Percentiles rank a stretch among this genome's conserved stretches.
phyloP scores from a whole-genome alignment of 2,888 invertebrate genomes.

The Tenodera sinensis region DNA sequence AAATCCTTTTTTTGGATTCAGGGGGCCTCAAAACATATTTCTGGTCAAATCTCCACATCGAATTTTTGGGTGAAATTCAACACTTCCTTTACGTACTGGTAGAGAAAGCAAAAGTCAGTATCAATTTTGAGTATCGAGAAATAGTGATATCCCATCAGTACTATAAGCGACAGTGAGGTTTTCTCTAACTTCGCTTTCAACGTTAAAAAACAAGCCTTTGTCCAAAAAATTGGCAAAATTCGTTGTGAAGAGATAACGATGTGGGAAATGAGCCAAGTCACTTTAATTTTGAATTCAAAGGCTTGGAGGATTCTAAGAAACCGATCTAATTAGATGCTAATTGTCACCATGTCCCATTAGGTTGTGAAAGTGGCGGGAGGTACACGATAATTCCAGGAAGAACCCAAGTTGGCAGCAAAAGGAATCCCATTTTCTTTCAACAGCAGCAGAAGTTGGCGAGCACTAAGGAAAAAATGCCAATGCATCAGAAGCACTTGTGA shows the following conservation, averaged over 20 bases:
- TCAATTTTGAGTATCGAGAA: too few relatives aligned
- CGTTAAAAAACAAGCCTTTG: not conserved
- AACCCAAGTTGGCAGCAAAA: not conserved
- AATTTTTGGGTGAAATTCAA: too few relatives aligned
- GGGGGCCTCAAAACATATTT: too few relatives aligned
- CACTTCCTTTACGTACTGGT: too few relatives aligned
- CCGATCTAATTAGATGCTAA: not conserved
- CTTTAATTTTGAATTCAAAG: not conserved
- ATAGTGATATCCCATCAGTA: too few relatives aligned
- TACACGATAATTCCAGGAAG: not conserved
- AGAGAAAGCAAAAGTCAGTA: too few relatives aligned
- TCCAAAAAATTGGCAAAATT: not conserved
- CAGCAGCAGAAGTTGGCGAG: not conserved
- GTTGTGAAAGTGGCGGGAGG: not conserved
- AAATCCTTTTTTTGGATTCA: too few relatives aligned
- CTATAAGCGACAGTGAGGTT: too few relatives aligned
- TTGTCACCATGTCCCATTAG: not conserved
- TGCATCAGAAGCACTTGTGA: not conserved
- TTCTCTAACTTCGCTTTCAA: too few relatives aligned
- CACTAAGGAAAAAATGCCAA: not conserved
- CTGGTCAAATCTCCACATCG: too few relatives aligned
- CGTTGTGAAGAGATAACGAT: not conserved
- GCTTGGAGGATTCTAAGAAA: not conserved
- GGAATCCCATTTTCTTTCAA: not conserved
- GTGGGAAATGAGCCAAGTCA: not conserved